phyloP scores from a whole-genome alignment of 2,797 vertebrate species.

The Tinamus major region DNA sequence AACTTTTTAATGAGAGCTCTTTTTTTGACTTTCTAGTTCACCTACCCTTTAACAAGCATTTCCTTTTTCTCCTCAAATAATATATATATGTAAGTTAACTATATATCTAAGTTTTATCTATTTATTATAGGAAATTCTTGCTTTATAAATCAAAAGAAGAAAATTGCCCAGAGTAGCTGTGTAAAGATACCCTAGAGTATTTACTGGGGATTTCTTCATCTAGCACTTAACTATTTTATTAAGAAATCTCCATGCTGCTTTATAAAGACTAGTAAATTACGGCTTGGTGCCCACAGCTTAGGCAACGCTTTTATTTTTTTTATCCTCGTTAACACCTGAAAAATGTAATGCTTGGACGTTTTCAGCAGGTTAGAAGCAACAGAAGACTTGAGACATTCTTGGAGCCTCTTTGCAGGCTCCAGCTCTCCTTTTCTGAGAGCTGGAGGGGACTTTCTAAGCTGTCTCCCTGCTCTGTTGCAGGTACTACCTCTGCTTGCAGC shows the following conservation, averaged over 20 bases:
- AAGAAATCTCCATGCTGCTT: not conserved
- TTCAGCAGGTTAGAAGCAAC: not conserved
- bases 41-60: not conserved
- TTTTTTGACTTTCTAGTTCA: not conserved
- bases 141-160: not conserved
- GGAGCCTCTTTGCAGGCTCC: rapidly evolving
- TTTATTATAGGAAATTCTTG: not conserved
- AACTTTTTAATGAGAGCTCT: not conserved
- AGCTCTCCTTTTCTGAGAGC: not conserved
- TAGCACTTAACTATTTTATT: not conserved
- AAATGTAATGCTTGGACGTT: not conserved
- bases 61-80: not conserved
- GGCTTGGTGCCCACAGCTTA: not conserved
- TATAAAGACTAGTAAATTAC: not conserved
- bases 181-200: not conserved
- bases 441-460: not conserved
- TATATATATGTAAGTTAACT: not conserved
- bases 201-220: not conserved
- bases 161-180: not conserved
- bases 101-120: not conserved
- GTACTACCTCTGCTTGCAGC: constrained; percentile 96
- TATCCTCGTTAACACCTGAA: not conserved
- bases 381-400: rapidly evolving
- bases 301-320: not conserved
- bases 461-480: constrained; percentile 70